Base-by-base conservation (phyloP, 2,888 invertebrate genomes). In the Sphaeridia pumilis region DNA sequence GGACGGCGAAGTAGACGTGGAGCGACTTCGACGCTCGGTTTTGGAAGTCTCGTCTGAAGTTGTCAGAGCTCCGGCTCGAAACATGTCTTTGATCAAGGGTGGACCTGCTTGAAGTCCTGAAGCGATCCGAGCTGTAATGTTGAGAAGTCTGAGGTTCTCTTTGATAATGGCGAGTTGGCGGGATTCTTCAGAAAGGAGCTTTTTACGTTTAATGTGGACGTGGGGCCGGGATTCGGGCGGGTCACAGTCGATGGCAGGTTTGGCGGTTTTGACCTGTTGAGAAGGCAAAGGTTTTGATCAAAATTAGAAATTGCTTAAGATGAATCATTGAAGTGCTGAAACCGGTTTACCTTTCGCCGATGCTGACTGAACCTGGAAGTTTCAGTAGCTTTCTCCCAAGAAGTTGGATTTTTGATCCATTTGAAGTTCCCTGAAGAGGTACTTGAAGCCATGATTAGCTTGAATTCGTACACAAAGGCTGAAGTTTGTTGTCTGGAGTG, bases 111-210 rank as follows among this genome's bases (percentile, higher is more conserved):
- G 25, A 14, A n/a, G 4, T 4, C 27, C 20, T 26, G 45, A 58
- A 58, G 58, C 38, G 10, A 64, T 64, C 46, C 59, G 56, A 2
- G 60, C 61, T 14, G 64, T 64, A 21, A 55, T 56, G 38, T 59
- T 59, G 26, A 64, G 42, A 4, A 63, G 41, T 35, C 64, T 52
- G 17, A 64, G 50, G 53, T 64, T 64, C 31, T 64, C 64, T 22
- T 52, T 55, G n/a, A 64, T 54, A 4, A 64, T 58, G n/a, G 42
- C 45, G 12, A 60, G 42, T 55, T 63, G 62, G 24, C 64, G 51
- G 2, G 54, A 42, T 25, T 63, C 57, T 46, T 64, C 64, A 14
- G 48, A 43, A 24, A 60, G 28, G 3, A 61, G 61, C 38, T 63
- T 64, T 43, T 64, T 64, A 22, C 52, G 54, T 28, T 64, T 64